Base-by-base conservation (phyloP, 2,888 invertebrate species). In the Corythucha ciliata region DNA sequence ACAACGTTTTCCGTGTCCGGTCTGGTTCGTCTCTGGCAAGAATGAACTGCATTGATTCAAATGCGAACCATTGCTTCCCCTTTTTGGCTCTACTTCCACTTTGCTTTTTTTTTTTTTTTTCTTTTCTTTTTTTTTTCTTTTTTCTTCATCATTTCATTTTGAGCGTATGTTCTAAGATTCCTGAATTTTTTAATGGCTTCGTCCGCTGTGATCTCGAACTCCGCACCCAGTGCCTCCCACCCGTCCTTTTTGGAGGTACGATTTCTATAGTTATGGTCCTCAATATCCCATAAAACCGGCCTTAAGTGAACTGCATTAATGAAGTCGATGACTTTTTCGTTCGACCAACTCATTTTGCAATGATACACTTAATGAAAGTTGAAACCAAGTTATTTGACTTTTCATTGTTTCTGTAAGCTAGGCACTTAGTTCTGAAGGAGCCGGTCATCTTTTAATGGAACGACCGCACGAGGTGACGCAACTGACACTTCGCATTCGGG, bases 1-100 rank as follows among this genome's bases (percentile, higher is more conserved):
- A 24, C 58, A 29, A 41, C 45, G 52, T 58, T 6, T 58, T 59
- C 34, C 22, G 59, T 54, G 26, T 59, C 41, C 56, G 56, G 5
- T 34, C n/a, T 34, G 34, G 34, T 16, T 16, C 18, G n/a, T 34
- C 34, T 34, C n/a, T 34, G 6, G 6, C 34, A 12, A 34, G 34
- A 6, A 12, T 20, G n/a, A 34, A 34, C 34, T 34, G 34, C 6
- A 34, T 34, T 6, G 34, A 14, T 12, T 34, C 34, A 34, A 7
- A 34, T 12, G 34, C 34, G n/a, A 34, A 34, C 34, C 34, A 34
- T 6, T 14, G 34, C 34, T 34, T 34, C n/a, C 18, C 18, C 34
- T 34, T 34, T 34, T 5, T 7, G 6, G 34, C 34, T 7, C 34
- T 20, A 34, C 34, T 34, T 5, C 34, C 34, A n/a, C n/a, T n/a